These are phyloP conservation scores for Melanaphis sacchari DNA, from an alignment of 1,140 invertebrate genomes.

Conservation along the genomic window DNA sequence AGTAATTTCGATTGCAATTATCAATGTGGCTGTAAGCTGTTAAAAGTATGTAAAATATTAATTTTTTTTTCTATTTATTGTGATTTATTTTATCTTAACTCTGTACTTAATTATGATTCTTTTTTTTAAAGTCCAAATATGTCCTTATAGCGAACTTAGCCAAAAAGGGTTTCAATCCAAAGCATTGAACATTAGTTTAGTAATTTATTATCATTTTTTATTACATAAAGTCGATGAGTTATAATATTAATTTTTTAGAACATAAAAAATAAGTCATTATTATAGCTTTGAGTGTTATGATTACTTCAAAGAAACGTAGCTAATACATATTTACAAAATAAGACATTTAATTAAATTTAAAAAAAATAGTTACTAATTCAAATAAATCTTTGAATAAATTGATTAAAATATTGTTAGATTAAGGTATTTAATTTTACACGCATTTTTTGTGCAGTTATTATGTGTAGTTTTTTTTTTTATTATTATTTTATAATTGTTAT, in stretches of 20 bases:
- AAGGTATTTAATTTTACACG: not conserved
- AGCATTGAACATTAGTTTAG: not conserved
- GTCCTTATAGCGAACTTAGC: too few relatives aligned
- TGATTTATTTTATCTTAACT: not conserved
- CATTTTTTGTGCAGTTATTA: not conserved
- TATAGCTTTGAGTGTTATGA: not conserved
- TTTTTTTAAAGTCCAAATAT: slow-evolving; percentile 20
- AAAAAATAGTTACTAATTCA: not conserved
- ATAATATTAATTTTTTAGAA: not conserved
- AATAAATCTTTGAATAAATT: not conserved
- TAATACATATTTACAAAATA: not conserved
- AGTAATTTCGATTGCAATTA: not conserved
- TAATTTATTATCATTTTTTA: not conserved
- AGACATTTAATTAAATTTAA: not conserved
- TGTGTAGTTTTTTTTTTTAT: not conserved
- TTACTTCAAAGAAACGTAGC: not conserved
- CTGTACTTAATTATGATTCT: not conserved
- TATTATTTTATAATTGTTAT: not conserved
- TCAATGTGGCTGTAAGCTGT: not conserved
- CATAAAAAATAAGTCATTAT: not conserved
- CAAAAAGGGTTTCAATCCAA: not conserved
- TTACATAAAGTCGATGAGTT: not conserved
- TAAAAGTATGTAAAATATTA: not conserved
- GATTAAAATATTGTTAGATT: not conserved
- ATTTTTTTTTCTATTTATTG: not conserved